Conservation (phyloP, 2,888 invertebrate genomes). For the Julus scanicus region DNA sequence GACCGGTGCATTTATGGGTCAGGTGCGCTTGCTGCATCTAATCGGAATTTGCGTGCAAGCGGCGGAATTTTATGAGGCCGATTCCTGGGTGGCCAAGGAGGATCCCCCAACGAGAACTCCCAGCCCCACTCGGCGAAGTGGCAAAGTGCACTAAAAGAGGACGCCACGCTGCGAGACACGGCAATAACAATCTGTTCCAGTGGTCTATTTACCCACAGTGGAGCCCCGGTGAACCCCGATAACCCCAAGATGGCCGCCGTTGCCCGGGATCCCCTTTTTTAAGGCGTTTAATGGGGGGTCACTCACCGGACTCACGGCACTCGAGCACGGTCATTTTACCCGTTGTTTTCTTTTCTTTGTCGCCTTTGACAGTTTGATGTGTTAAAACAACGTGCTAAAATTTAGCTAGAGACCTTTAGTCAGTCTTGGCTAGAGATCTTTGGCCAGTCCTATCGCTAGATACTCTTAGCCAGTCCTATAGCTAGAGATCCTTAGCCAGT, state of each 20-base stretch:
- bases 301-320: constrained; percentile 21
- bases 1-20: neutral
- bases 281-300: neutral
- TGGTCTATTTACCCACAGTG: constrained; percentile 42
- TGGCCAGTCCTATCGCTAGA: no score
- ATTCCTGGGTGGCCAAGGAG: constrained; percentile 11
- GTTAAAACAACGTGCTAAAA: neutral
- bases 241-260: constrained; percentile 36
- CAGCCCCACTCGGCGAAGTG: neutral
- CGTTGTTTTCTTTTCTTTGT: neutral
- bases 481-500: no score
- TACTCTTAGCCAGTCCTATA: no score
- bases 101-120: constrained; percentile 39
- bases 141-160: neutral
- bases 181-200: constrained; percentile 34
- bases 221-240: constrained; percentile 30
- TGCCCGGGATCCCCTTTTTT: neutral
- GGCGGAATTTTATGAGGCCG: neutral
- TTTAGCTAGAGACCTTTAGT: neutral
- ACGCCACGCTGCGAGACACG: constrained; percentile 9
- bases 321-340: neutral
- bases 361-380: neutral
- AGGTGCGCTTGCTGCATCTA: constrained; percentile 24
- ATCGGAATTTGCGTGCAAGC: constrained; percentile 7
- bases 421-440: neutral